Percentiles rank a stretch among this genome's conserved stretches.
Evolutionary conservation across 1,140 invertebrate genomes (phyloP).

Genomic region (Meloidogyne exigua): DNA sequence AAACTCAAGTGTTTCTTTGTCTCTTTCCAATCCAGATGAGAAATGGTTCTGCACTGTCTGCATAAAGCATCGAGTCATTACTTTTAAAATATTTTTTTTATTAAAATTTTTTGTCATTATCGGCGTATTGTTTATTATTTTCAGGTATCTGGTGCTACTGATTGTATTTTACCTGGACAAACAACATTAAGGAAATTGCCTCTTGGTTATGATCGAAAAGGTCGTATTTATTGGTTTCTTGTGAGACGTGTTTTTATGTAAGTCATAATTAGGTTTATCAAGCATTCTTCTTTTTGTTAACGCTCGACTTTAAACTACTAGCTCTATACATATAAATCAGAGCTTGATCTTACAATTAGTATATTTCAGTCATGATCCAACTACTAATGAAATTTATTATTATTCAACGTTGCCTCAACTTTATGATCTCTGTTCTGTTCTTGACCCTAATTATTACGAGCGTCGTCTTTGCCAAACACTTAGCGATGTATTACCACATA

Average conservation of each 20-base stretch:
- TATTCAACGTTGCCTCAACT: conserved; percentile 50
- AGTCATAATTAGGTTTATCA: conserved; percentile 16
- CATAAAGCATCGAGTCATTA: background rate
- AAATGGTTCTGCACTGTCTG: conserved; percentile 43
- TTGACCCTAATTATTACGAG: conserved; percentile 43
- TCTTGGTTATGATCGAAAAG: conserved; percentile 47
- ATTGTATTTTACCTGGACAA: conserved; percentile 39
- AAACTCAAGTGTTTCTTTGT: conserved; percentile 32
- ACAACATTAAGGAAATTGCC: conserved; percentile 17
- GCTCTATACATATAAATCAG: background rate
- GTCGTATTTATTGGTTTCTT: conserved; percentile 51
- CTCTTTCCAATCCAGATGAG: conserved; percentile 3
- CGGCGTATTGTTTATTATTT: background rate
- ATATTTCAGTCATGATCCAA: conserved; percentile 41
- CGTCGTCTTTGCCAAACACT: conserved; percentile 30
- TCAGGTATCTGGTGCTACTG: conserved; percentile 36
- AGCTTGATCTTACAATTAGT: background rate
- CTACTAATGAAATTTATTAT: conserved; percentile 41
- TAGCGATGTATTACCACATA: conserved; percentile 25
- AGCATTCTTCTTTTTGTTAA: background rate
- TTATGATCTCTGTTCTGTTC: conserved; percentile 32
- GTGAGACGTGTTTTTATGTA: conserved; percentile 48
- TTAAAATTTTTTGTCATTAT: too few relatives aligned
- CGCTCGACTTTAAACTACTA: too few relatives aligned
- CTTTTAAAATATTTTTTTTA: background rate